Evolutionary conservation across 2,113 vertebrate species (phyloP), one percentile per base, ranked within the genome.

Genomic region (Anguilla rostrata): DNA sequence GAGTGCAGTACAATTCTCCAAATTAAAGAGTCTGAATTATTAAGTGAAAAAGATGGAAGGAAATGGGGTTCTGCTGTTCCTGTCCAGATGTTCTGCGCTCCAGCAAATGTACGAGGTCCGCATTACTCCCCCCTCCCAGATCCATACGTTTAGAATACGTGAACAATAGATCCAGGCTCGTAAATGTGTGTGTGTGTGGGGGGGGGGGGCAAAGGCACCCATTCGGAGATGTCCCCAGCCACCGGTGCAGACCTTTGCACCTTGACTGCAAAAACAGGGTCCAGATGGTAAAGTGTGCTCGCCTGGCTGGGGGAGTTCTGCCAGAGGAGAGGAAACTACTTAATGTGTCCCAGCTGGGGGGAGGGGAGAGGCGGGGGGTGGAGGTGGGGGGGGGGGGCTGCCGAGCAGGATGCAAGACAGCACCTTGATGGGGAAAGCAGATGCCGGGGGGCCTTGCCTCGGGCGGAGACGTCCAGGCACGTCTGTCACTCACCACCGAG

Each of bases 81-180:
- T 90, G 90, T 91, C 93, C 94, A 94, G 94, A 95, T 95, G 93
- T 94, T 91, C 86, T 88, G 86, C 87, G 93, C 94, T 90, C 88
- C 89, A 89, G 86, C 93, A 91, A 89, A 92, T 92, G 89, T 92
- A 95, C 92, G 91, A 90, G 92, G 93, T 94, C 88, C 85, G 87
- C 88, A 92, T 92, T 92, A 93, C 85, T 92, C 89, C 86, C 91
- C 88, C 85, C 89, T 88, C 87, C 87, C 46, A 85, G 92, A 88
- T 88, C 88, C 63, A 87, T 87, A 87, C 87, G 91, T 87, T 83
- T 87, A 85, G 91, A 91, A 89, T 86, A 92, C 93, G 93, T 87
- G 91, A 94, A 94, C 94, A 95, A 95, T 94, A 91, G 93, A 91
- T 87, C 90, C 84, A 53, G 3, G 78, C 88, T 91, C 88, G 89